Percentiles rank a stretch among this genome's conserved stretches.
These are phyloP conservation scores for Hermetia illucens DNA, from an alignment of 1,140 invertebrate genomes.

Conservation along the genomic window DNA sequence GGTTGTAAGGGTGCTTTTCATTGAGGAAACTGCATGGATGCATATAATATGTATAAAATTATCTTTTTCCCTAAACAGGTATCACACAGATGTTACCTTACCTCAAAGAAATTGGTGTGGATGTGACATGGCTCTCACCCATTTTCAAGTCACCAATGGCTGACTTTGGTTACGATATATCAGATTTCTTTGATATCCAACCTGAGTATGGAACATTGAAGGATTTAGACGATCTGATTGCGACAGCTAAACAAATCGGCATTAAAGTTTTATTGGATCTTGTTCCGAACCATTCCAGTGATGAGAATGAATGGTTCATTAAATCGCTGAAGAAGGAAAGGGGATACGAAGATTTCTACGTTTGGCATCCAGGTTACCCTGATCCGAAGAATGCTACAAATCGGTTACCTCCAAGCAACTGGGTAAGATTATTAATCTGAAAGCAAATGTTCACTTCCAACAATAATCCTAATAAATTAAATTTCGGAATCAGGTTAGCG, in stretches of 20 bases:
- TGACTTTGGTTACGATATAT: conserved; percentile 61
- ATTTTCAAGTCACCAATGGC: conserved; percentile 52
- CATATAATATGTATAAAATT: conserved; percentile 38
- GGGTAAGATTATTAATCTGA: conserved; percentile 34
- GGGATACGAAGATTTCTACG: conserved; percentile 52
- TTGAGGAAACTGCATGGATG: too few species aligned
- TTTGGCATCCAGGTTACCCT: conserved; percentile 44
- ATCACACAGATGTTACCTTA: conserved; percentile 36
- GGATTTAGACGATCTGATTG: conserved; percentile 51
- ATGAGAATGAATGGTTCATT: conserved; percentile 57
- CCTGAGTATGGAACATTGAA: conserved; percentile 53
- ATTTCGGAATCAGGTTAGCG: conserved; percentile 16
- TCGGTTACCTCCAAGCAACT: conserved; percentile 37
- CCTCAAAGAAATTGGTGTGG: conserved; percentile 37
- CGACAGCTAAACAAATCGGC: conserved; percentile 38
- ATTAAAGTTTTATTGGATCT: conserved; percentile 50
- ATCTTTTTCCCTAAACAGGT: conserved; percentile 42
- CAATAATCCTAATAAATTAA: too few species aligned
- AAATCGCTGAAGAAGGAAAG: conserved; percentile 36
- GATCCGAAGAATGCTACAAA: conserved; percentile 18
- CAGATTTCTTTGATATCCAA: conserved; percentile 61
- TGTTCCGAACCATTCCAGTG: conserved; percentile 62
- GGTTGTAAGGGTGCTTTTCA: too few species aligned
- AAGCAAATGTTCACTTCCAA: neutral
- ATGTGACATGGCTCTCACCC: conserved; percentile 53